Evolutionary conservation across 2,888 invertebrate species (phyloP), one percentile per base, ranked within the genome.

Genomic region (Trichacis sp.): DNA sequence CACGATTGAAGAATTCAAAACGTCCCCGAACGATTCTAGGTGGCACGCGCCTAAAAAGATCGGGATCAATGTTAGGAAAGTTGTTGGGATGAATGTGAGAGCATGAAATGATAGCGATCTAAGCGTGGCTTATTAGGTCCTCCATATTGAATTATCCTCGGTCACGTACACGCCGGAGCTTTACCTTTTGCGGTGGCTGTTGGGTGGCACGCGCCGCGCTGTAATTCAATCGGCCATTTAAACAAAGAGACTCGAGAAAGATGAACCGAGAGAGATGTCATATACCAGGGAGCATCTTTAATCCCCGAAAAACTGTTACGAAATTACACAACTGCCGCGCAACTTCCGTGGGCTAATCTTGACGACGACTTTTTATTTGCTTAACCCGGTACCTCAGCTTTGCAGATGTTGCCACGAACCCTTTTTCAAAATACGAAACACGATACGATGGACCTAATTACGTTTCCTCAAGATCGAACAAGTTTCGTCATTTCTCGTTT

Each of bases 151-250:
- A 48, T 14, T n/a, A 15, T 1, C 4, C 3, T 57, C 33, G 45
- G 47, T 15, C 5, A 55, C 43, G 59, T 54, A 55, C 40, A 58
- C 30, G 53, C 20, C 40, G 57, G 48, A 46, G 65, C 65, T 68
- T 65, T 68, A 59, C 47, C 54, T 70, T 65, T 67, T 65, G 63
- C 57, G 62, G 66, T 50, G 70, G 74, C 72, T 24, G 24, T 24
- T 75, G 79, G 77, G 70, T 79, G 83, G 81, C 82, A 83, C 83
- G 83, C 80, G 83, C 77, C 80, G 56, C 54, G 67, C 63, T 63
- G 83, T 82, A 83, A 83, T 83, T 82, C 74, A 81, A 83, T 83
- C 82, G 81, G 79, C 72, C 80, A 78, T 78, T 81, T 77, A 73
- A 77, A 74, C 75, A 73, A 77, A 76, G 74, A 74, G 60, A 30